Evolutionary conservation across 2,113 vertebrate genomes (phyloP), one percentile per base, ranked within the genome.

Genomic region (Rattus rattus): DNA sequence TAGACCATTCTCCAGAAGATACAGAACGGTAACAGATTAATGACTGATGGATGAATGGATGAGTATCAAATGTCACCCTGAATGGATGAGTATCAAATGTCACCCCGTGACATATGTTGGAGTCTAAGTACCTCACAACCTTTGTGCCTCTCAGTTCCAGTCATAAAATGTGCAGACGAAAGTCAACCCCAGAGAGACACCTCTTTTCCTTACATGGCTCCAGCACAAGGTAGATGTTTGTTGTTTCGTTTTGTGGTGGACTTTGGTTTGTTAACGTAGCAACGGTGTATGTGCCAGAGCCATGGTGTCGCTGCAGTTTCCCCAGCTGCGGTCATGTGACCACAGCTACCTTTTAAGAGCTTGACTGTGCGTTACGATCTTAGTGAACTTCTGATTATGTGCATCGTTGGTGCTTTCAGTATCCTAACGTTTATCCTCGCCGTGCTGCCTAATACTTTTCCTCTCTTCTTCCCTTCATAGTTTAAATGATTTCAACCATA

Each of bases 401-500:
- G 33, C 59, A 76, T 84, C 24, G 22, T 87, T 84, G 10, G 24
- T 75, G 73, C 92, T 80, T 85, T 59, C 69, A 65, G 81, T 72
- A 33, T 79, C 43, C 28, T 89, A 30, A 63, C 43, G 92, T 28
- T 95, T 49, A 79, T 33, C 11, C 14, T 92, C 94, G 61, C 36
- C 84, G 90, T 28, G 52, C 14, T 33, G 54, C 22, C 79, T 39
- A 70, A 43, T 85, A 92, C 49, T 10, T 17, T 80, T n/a, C 4
- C 43, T 43, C 70, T 7, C n/a, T 77, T 36, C 76, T 65, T 91
- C 24, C 11, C 11, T 86, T 22, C 39, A 83, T 93, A 92, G 89
- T 90, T 94, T 84, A 96, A 90, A 81, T 28, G 5, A 90, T 28
- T 90, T 79, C 36, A 89, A 86, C 28, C 13, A 73, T 56, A 5